phyloP scores from a whole-genome alignment of 2,797 vertebrate species.

The Pantherophis alleghaniensis region DNA sequence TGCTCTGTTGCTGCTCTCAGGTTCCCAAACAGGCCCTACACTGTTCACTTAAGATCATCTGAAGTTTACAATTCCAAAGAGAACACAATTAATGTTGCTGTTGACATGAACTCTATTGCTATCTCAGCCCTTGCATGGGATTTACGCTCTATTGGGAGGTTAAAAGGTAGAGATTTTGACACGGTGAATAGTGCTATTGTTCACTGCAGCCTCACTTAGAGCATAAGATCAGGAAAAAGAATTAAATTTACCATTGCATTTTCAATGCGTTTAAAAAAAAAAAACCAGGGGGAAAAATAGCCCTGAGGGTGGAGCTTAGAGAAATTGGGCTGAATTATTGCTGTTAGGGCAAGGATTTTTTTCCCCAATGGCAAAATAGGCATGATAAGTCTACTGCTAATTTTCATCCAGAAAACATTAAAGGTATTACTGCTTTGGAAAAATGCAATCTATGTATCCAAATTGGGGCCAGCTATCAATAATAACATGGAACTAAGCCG shows the following conservation, averaged over 20 bases:
- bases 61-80: neutral
- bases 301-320: neutral
- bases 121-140: neutral
- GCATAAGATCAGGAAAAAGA: neutral
- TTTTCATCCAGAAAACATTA: neutral
- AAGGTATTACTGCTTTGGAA: neutral
- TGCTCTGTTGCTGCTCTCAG: neutral
- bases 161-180: slow-evolving; percentile 15
- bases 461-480: neutral
- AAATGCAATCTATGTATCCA: neutral
- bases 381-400: neutral
- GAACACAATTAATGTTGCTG: neutral
- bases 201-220: slow-evolving; percentile 7
- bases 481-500: neutral
- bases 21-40: neutral
- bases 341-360: neutral
- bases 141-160: neutral
- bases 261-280: neutral
- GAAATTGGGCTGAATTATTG: neutral
- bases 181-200: slow-evolving; percentile 8
- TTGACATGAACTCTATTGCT: neutral
- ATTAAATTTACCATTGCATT: neutral
- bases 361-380: neutral
- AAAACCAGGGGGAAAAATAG: neutral
- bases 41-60: neutral